A percentile compares a stretch with the other conserved stretches of the same genome.
phyloP scores from a whole-genome alignment of 2,888 invertebrate species.

The Cylindroiulus punctatus region DNA sequence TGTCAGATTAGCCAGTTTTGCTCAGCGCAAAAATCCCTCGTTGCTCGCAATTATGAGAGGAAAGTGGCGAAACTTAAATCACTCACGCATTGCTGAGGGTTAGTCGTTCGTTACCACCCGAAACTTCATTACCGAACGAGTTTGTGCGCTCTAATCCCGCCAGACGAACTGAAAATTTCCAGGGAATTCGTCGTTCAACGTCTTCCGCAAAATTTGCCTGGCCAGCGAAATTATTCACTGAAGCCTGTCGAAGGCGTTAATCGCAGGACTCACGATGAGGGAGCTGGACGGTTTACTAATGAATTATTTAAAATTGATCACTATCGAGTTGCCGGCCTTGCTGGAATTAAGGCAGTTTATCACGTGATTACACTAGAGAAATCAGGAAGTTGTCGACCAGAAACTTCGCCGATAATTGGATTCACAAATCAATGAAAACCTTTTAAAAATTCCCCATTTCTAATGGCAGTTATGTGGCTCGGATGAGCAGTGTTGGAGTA shows the following conservation, averaged over 20 bases:
- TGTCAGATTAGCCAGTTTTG: neutral
- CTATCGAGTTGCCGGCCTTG: neutral
- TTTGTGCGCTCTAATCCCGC: neutral
- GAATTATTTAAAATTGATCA: constrained; percentile 34
- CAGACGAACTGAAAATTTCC: neutral
- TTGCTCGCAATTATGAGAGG: neutral
- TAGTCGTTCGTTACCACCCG: neutral
- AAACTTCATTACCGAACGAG: neutral
- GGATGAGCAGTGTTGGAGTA: neutral
- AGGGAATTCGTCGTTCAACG: neutral
- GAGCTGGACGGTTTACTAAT: neutral
- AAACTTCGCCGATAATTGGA: neutral
- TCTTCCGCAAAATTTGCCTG: neutral
- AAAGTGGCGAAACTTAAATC: constrained; percentile 19
- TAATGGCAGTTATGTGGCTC: neutral
- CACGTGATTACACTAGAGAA: constrained; percentile 37
- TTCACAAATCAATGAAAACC: neutral
- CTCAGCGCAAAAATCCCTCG: neutral
- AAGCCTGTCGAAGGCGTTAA: neutral
- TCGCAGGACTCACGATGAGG: neutral
- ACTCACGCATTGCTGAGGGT: neutral
- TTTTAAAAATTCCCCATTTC: neutral
- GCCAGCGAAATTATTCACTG: constrained; percentile 2
- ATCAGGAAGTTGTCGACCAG: neutral
- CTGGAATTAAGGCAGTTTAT: neutral